phyloP scores from a whole-genome alignment of 2,888 invertebrate genomes.

The Tinea semifulvella region DNA sequence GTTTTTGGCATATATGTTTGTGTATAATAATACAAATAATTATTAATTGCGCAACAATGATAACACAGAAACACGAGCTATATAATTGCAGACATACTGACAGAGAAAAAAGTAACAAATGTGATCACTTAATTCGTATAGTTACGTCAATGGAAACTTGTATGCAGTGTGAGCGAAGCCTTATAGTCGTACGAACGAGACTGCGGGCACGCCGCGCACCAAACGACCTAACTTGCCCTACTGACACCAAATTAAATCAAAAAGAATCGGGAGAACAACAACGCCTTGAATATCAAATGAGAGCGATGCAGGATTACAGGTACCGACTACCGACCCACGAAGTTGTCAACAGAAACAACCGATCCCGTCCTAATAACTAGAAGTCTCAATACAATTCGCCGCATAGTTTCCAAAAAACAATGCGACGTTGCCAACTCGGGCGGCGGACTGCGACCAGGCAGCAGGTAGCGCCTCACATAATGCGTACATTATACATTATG shows the following conservation, averaged over 20 bases:
- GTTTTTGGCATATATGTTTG: too few species aligned
- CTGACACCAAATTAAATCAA: conserved; percentile 54
- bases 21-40: too few species aligned
- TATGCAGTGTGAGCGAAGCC: too few species aligned
- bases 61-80: too few species aligned
- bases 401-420: conserved; percentile 26
- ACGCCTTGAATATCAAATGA: conserved; percentile 9
- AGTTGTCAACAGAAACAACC: conserved; percentile 4
- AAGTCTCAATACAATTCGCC: conserved; percentile 8
- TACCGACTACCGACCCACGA: conserved; percentile 8
- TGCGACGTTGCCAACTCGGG: conserved; percentile 63
- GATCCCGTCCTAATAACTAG: not conserved
- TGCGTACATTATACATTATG: conserved; percentile 36
- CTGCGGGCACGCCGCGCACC: conserved; percentile 19
- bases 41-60: too few species aligned
- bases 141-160: too few species aligned
- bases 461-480: conserved; percentile 38
- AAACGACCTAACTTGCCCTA: conserved; percentile 40
- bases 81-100: too few species aligned
- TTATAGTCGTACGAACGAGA: conserved; percentile 4
- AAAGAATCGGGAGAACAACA: conserved; percentile 20
- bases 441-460: conserved; percentile 47
- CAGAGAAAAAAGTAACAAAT: too few species aligned
- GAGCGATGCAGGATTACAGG: conserved; percentile 1
- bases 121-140: too few species aligned